Conservation (phyloP, 2,113 vertebrate species). For the Dipodomys merriami region DNA sequence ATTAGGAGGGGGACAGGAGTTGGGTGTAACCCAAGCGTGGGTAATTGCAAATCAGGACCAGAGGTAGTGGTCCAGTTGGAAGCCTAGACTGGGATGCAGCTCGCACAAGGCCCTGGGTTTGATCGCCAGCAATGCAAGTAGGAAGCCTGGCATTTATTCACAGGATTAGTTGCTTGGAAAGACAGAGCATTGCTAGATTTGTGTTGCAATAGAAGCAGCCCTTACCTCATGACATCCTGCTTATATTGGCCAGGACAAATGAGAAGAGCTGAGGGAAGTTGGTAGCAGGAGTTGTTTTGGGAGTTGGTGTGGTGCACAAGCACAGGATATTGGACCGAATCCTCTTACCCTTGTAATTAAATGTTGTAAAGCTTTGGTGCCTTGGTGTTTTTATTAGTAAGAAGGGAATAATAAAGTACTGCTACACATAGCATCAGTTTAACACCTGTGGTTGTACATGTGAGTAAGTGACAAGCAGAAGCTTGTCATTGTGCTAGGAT, state of each 20-base stretch:
- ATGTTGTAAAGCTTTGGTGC: background rate
- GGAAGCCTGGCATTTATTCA: background rate
- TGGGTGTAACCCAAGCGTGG: background rate
- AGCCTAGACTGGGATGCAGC: background rate
- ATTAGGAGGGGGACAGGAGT: background rate
- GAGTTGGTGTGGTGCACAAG: background rate
- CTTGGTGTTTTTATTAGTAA: background rate
- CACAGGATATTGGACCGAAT: background rate
- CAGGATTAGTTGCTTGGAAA: background rate
- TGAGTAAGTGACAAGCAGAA: background rate
- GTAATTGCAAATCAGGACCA: background rate
- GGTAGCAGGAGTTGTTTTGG: background rate
- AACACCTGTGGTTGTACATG: background rate
- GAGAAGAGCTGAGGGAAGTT: background rate
- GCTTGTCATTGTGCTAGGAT: background rate
- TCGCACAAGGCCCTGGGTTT: too few relatives aligned
- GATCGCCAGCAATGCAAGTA: background rate
- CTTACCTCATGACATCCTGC: background rate
- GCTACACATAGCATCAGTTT: background rate
- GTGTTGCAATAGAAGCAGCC: background rate
- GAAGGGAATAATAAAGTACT: background rate
- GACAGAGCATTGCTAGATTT: background rate
- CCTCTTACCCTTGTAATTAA: background rate
- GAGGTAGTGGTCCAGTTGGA: background rate
- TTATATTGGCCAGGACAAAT: background rate